Base-by-base conservation (phyloP, 30 jellyfish, hydroid and myxozoan species). In the Aurelia aurita complex sp. Pacific region DNA sequence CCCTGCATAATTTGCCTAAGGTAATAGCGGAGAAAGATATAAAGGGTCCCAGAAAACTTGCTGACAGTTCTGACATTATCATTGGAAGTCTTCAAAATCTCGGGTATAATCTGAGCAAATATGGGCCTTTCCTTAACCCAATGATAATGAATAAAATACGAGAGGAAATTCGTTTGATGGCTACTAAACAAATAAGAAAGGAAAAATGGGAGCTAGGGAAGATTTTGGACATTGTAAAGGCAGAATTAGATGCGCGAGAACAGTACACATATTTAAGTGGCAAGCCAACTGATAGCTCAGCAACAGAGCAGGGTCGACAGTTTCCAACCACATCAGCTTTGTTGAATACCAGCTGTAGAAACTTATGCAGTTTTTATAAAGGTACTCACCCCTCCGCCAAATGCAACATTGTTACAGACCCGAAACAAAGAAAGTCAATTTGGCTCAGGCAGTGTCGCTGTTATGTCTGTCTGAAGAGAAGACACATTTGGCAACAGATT, bases 51-150 rank as follows among this genome's bases (percentile, higher is more conserved):
- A 36, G 73, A 46, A 79, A 46, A 15, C 81, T 67, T 51, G 80
- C 33, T 69, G 89, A 79, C 36, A 46, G 16, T 11, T 63, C 66
- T 4, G 89, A 79, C 80, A 64, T 71, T 13, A 79, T 63, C 43
- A 67, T 79, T 38, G 15, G 89, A 18, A 29, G 81, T 63, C 46
- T 79, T 64, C 40, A 79, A 51, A 61, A 69, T 35, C 53, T 79
- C 36, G 80, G 89, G 40, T 60, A 60, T 18, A 81, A 79, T 64
- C 34, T 63, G 3, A 51, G 66, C 33, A 64, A 79, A 64, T 79
- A 79, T 64, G 81, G 89, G 15, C 82, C 89, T 33, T 69, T 67
- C 61, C 79, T 79, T n/a, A 79, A 2, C 61, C 81, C 80, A n/a
- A 69, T 79, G 66, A 42, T 79, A 35, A 63, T 63, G 80, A 35